Evolutionary conservation across 1,140 invertebrate genomes (phyloP), one percentile per base, ranked within the genome.

Genomic region (Phthorimaea operculella): DNA sequence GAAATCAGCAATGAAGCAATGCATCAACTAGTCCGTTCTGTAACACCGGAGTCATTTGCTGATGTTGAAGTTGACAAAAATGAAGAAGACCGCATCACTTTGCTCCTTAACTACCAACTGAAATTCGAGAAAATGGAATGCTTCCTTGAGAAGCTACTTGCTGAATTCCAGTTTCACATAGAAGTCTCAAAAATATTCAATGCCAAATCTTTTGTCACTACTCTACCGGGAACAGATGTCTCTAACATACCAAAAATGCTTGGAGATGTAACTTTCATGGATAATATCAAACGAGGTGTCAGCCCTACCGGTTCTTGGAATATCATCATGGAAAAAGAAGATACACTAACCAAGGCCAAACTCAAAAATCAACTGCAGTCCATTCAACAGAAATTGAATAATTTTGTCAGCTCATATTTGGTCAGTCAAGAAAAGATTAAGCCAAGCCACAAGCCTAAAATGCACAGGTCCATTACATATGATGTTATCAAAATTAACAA

Each of bases 161-260:
- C 65, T 1, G 82, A 85, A 52, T 80, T 82, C 33, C 72, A 83
- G 50, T 83, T 82, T 54, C 76, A 81, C 15, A 76, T 85, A 33
- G 73, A 83, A 62, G 72, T 83, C 0, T 77, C 78, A 0, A 83
- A 83, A 66, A 52, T 80, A 1, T 80, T 83, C 21, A 63, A 70
- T n/a, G 64, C 58, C 2, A 63, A 58, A 3, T 74, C 75, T 6
- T 54, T 72, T 42, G 62, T 74, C 0, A 65, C 68, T 11, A 58
- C 68, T 10, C 11, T 67, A 8, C 58, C 69, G 11, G 61, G 62
- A 10, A 60, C 64, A 4, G 63, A 75, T 54, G 39, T 74, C 7
- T 36, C 54, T 14, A 64, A 58, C 16, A 63, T 70, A 7, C 63
- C 69, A 1, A 72, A 75, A 54, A 62, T 53, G 0, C 51, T 68